Conservation (phyloP, 2,797 vertebrate genomes). For the Pangasius krempfi region DNA sequence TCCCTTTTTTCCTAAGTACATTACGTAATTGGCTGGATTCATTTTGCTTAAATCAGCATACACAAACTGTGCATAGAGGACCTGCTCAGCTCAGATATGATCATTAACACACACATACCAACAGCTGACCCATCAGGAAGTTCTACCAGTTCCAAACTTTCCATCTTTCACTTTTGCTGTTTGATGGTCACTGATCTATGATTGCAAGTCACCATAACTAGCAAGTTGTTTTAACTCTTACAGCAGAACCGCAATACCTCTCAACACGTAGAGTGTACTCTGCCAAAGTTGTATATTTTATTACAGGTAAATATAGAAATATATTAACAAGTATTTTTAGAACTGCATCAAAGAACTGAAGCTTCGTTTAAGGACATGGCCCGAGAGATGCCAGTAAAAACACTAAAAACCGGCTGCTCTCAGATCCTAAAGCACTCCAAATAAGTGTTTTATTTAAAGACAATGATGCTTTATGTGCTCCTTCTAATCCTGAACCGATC, state of each 20-base stretch:
- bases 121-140: background rate
- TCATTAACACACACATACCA: background rate
- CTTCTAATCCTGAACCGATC: background rate
- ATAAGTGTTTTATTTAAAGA: background rate
- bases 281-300: background rate
- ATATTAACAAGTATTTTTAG: background rate
- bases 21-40: constrained; percentile 43
- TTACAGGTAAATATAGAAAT: background rate
- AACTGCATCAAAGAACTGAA: background rate
- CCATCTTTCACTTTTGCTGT: background rate
- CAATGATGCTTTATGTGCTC: background rate
- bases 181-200: background rate
- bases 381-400: background rate
- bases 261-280: background rate
- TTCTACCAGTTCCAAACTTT: background rate
- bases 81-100: background rate
- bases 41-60: constrained; percentile 23
- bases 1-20: background rate
- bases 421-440: background rate
- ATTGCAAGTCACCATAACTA: background rate
- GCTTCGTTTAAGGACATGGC: background rate
- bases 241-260: background rate
- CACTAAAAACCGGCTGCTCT: background rate
- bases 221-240: background rate
- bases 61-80: background rate